Evolutionary conservation across 2,113 vertebrate genomes (phyloP).

Genomic region (Gavia stellata): DNA sequence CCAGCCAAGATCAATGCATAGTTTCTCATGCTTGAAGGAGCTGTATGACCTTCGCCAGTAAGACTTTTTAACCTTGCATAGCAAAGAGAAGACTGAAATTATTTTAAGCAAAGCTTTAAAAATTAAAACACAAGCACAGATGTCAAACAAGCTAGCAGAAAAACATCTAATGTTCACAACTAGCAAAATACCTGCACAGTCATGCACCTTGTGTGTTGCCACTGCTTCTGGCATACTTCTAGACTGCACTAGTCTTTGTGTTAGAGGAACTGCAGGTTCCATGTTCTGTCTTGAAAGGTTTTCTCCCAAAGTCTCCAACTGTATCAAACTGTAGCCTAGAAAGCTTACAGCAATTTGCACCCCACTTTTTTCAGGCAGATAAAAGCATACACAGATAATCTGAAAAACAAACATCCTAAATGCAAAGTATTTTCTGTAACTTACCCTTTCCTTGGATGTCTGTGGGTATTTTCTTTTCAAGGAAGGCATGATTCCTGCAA

Average conservation of each 20-base stretch:
- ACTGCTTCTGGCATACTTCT: background rate
- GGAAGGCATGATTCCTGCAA: background rate
- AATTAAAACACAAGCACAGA: background rate
- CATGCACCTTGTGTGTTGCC: background rate
- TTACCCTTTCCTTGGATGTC: background rate
- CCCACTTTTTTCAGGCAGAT: background rate
- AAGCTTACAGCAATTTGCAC: background rate
- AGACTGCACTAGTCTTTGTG: background rate
- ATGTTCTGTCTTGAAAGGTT: background rate
- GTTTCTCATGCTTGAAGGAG: slow-evolving; percentile 87
- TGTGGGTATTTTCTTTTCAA: background rate
- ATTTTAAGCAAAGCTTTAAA: background rate
- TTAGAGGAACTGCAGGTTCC: background rate
- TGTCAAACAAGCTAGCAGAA: background rate
- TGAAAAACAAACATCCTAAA: background rate
- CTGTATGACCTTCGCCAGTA: slow-evolving; percentile 90
- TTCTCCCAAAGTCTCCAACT: background rate
- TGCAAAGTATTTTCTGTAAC: background rate
- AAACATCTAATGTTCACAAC: background rate
- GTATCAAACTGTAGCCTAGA: background rate
- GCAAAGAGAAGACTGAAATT: background rate
- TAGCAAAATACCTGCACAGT: background rate
- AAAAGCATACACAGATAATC: background rate
- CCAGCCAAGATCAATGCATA: slow-evolving; percentile 77
- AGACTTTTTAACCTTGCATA: background rate